Conservation (phyloP, 2,797 vertebrate species). For the Sylvilagus floridanus region DNA sequence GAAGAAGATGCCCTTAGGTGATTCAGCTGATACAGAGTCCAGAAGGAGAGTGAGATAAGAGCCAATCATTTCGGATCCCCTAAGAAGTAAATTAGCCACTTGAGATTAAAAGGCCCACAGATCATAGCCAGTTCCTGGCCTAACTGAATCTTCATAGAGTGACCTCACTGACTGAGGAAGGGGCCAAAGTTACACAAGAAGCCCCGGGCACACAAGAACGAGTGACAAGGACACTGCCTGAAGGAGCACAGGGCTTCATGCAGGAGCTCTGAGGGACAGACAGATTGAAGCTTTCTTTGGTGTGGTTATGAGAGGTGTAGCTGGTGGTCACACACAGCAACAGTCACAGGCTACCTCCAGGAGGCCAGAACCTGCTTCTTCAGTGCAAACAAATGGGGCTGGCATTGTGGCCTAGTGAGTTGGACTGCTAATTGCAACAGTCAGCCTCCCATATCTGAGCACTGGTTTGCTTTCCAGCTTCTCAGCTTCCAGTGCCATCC, state of each 20-base stretch:
- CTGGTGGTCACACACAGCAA: fast-evolving
- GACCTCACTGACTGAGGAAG: neutral
- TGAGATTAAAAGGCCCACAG: constrained; percentile 13
- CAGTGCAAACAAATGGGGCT: neutral
- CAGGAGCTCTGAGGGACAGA: neutral
- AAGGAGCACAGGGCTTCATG: neutral
- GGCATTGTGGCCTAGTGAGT: no score
- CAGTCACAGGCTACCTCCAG: neutral
- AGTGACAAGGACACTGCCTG: neutral
- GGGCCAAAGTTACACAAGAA: neutral
- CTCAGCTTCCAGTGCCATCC: no score
- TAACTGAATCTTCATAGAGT: neutral
- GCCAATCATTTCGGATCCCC: constrained; percentile 26
- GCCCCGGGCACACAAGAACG: neutral
- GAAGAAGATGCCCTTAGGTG: neutral
- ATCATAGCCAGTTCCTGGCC: neutral
- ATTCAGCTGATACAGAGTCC: neutral
- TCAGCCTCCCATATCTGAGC: no score
- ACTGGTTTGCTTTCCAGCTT: no score
- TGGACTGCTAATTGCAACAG: no score
- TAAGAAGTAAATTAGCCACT: constrained; percentile 46
- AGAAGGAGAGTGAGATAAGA: neutral
- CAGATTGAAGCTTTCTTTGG: neutral
- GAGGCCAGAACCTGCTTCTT: neutral
- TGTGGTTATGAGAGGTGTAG: fast-evolving